Base-by-base conservation (phyloP, 2,797 vertebrate species). In the Hyperoplus lanceolatus region DNA sequence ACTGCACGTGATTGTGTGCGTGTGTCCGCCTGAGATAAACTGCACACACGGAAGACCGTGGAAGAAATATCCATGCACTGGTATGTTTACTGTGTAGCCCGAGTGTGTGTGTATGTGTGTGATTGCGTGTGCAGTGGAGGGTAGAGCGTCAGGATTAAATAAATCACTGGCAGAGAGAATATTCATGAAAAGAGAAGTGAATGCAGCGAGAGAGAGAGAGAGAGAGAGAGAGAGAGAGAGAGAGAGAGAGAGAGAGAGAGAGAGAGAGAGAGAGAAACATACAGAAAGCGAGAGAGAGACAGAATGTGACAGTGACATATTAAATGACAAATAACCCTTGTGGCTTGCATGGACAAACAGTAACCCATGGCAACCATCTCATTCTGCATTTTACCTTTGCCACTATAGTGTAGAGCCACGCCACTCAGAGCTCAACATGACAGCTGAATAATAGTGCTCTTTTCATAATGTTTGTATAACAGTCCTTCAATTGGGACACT, bases 151-250 rank as follows among this genome's bases (percentile, higher is more conserved):
- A 84, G 91, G 91, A 88, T 92, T 91, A 92, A 91, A 91, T 86
- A 91, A 93, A 93, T 92, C 85, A 92, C 81, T 66, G 84, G 84
- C 29, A 42, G 79, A 76, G 80, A 88, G 89, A 92, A 94, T 92
- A 93, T 93, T 93, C 87, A 92, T 91, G 78, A 90, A 87, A 82
- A 79, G 79, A 67, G 76, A 83, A 83, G 83, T 82, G 77, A 91
- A 87, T 78, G 65, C 82, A 89, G 79, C 78, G 59, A 81, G 79
- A 85, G 58, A 83, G 42, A 73, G 62, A 29, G 6, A 74, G 45
- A 51, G 46, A 69, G 75, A 73, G 59, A 29, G 29, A 29, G 3
- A 21, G 29, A 56, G 58, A 69, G 68, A 58, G 77, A 75, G 68
- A 55, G 64, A 67, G 12, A 18, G n/a, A n/a, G 59, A 81, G 79